Conservation (phyloP, 1,140 invertebrate species). For the Zophobas morio region DNA sequence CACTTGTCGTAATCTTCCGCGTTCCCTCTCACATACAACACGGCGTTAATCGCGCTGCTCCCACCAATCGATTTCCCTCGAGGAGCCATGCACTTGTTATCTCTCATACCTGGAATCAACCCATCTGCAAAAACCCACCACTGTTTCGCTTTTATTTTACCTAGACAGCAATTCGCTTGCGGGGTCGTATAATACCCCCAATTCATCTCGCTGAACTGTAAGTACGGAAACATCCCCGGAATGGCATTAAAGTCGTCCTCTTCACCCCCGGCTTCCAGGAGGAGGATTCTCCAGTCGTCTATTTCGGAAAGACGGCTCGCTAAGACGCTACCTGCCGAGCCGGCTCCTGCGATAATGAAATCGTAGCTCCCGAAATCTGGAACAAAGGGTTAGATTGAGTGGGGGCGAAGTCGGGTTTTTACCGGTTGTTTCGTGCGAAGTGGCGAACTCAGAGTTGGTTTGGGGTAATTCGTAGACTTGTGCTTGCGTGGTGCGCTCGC, state of each 20-base stretch:
- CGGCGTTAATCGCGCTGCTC: constrained; percentile 85
- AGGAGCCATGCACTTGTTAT: constrained; percentile 72
- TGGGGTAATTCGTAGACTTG: too few species aligned
- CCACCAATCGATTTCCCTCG: constrained; percentile 81
- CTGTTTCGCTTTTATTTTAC: constrained; percentile 55
- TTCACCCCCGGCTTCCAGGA: constrained; percentile 74
- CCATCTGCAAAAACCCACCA: neutral
- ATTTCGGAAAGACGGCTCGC: constrained; percentile 82
- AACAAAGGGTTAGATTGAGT: neutral
- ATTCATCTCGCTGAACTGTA: constrained; percentile 80
- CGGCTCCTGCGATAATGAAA: constrained; percentile 61
- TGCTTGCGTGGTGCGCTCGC: too few species aligned
- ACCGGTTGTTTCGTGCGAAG: too few species aligned
- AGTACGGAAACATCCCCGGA: constrained; percentile 77
- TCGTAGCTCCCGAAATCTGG: constrained; percentile 58
- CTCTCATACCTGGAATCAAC: constrained; percentile 68
- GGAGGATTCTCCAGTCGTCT: constrained; percentile 76
- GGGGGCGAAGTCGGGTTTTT: too few species aligned
- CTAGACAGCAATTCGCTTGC: constrained; percentile 76
- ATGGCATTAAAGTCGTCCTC: constrained; percentile 82
- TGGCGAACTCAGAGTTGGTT: too few species aligned
- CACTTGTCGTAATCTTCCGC: constrained; percentile 75
- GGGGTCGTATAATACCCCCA: constrained; percentile 84
- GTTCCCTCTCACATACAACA: constrained; percentile 92
- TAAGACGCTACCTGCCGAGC: constrained; percentile 71